Conservation (phyloP, 2,797 vertebrate species). For the Rhynchonycteris naso region DNA sequence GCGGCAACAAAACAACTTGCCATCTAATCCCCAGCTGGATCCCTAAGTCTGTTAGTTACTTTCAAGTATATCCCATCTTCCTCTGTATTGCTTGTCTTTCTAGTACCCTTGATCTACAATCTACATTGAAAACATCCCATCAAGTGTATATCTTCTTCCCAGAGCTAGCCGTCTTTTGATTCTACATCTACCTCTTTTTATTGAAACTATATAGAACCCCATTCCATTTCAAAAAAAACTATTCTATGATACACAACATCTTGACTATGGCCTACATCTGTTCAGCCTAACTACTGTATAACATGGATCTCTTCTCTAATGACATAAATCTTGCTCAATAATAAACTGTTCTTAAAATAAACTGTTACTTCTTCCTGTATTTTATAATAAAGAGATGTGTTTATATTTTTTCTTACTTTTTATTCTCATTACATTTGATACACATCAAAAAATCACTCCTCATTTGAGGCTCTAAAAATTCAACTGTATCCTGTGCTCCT, state of each 20-base stretch:
- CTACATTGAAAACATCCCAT: conserved; percentile 22
- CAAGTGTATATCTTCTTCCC: conserved; percentile 37
- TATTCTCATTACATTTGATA: neutral
- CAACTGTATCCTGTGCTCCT: neutral
- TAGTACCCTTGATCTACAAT: conserved; percentile 57
- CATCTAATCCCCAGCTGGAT: conserved; percentile 63
- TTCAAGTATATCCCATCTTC: conserved; percentile 28
- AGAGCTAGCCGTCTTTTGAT: neutral
- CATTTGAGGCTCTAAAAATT: neutral
- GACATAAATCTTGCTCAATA: neutral
- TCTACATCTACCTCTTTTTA: conserved; percentile 21
- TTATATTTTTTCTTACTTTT: neutral
- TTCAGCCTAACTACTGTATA: neutral
- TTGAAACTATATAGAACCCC: neutral
- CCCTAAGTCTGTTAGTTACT: conserved; percentile 4
- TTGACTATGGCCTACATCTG: neutral
- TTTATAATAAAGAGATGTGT: neutral
- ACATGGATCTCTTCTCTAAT: neutral
- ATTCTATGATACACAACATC: neutral
- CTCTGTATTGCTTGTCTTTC: neutral
- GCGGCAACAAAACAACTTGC: conserved; percentile 17
- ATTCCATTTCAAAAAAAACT: conserved; percentile 45
- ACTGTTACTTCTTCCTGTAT: neutral
- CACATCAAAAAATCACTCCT: neutral
- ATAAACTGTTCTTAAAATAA: neutral